Evolutionary conservation across 2,888 invertebrate genomes (phyloP).

Genomic region (Agonum fuliginosum): DNA sequence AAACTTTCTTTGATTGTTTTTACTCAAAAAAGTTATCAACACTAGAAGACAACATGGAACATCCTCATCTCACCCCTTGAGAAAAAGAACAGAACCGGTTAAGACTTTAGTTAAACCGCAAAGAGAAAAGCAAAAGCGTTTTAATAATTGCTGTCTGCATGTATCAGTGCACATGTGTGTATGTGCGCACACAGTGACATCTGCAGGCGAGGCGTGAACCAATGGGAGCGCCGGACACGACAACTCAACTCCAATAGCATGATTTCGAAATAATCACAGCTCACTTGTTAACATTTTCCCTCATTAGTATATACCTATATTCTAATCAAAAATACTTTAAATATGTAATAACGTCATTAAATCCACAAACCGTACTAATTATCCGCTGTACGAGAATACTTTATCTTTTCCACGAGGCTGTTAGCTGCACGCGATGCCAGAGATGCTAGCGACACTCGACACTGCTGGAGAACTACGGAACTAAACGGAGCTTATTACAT

Average conservation of each 20-base stretch:
- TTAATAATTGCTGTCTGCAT: not conserved
- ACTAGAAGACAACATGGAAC: not conserved
- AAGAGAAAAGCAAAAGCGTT: slow-evolving; percentile 4
- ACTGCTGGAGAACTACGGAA: too few species aligned
- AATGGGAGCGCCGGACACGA: slow-evolving; percentile 56
- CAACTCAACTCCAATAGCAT: slow-evolving; percentile 56
- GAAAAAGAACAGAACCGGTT: not conserved
- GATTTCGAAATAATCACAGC: slow-evolving; percentile 59
- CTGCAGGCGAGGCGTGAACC: slow-evolving; percentile 38
- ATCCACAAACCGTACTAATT: slow-evolving; percentile 60
- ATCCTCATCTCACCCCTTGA: not conserved
- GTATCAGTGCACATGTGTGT: not conserved
- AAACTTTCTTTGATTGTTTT: not conserved
- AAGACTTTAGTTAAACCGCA: not conserved
- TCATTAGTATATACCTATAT: slow-evolving; percentile 64
- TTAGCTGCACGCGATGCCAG: slow-evolving; percentile 51
- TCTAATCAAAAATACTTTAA: slow-evolving; percentile 61
- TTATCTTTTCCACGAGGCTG: slow-evolving; percentile 46
- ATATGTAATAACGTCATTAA: slow-evolving; percentile 66
- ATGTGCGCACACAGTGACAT: slow-evolving; percentile 26
- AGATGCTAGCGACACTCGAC: not conserved
- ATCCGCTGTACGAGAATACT: slow-evolving; percentile 53
- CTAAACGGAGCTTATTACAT: too few species aligned
- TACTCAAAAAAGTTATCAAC: not conserved
- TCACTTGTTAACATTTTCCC: slow-evolving; percentile 56